Evolutionary conservation across 2,888 invertebrate species (phyloP), one percentile per base, ranked within the genome.

Genomic region (Crocallis elinguaria): DNA sequence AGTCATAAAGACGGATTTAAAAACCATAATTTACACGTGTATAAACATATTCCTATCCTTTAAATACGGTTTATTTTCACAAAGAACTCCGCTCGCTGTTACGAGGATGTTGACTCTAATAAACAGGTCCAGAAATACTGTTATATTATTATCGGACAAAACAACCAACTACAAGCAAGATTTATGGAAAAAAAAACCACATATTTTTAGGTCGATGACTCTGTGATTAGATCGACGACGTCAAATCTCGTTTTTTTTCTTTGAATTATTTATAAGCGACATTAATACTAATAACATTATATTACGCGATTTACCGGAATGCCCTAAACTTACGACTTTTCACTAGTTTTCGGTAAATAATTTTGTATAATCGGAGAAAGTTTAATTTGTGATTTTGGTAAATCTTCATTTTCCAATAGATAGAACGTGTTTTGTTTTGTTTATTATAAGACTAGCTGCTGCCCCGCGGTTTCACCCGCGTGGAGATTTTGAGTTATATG

Each of bases 101-200:
- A 77, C 64, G 73, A 79, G 85, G 81, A 77, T 83, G 72, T 84
- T 82, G 86, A 84, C 86, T 81, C 57, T 61, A 39, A 30, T 53
- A 73, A 84, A 82, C 82, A 64, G 73, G 82, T 81, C 63, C 54
- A 60, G 48, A 49, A 19, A 59, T 66, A 86, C 85, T 75, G 84
- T 83, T 87, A 84, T 30, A 38, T 33, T 66, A 58, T 66, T 63
- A 49, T 58, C 53, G 48, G 57, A 67, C 57, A 66, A 58, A 64
- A 62, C 42, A 45, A n/a, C 49, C 50, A 50, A 43, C 49, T 29
- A 49, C 61, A 60, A 33, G 57, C n/a, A n/a, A 58, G 60, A 60
- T 44, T 59, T 61, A 62, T 60, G 55, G 44, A 55, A 55, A 59
- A 62, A 37, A 56, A 43, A n/a, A n/a, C n/a, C n/a, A n/a, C n/a